Evolutionary conservation across 2,113 vertebrate species (phyloP).

Genomic region (Alligator mississippiensis): DNA sequence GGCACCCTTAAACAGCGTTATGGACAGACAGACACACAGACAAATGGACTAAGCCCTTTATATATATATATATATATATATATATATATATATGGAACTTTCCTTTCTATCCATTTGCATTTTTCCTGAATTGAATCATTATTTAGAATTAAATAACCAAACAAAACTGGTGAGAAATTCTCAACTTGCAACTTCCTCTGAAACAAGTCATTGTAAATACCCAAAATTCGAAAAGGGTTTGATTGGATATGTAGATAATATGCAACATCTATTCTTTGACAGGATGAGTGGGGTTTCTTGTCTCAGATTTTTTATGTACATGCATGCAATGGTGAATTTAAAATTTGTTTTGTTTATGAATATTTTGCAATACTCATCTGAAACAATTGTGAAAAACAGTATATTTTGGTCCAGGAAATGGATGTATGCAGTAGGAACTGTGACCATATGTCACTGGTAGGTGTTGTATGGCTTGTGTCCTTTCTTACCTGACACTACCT

Average conservation of each 20-base stretch:
- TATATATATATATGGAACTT: too few species aligned
- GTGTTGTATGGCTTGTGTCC: too few species aligned
- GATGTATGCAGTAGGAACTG: too few species aligned
- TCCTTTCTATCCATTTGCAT: too few species aligned
- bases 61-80: too few species aligned
- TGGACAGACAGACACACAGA: too few species aligned
- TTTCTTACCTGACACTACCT: too few species aligned
- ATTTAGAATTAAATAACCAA: neutral
- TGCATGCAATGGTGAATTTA: neutral
- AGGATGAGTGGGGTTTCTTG: accelerated
- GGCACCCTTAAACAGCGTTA: too few species aligned
- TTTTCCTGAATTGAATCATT: neutral
- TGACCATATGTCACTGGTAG: too few species aligned
- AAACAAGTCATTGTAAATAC: neutral
- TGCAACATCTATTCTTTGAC: accelerated
- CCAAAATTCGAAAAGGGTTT: neutral
- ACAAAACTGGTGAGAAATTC: neutral
- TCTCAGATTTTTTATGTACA: neutral
- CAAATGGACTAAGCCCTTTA: too few species aligned
- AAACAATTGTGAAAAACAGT: neutral
- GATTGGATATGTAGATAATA: neutral
- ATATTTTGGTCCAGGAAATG: too few species aligned
- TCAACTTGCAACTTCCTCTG: neutral
- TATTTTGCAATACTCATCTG: neutral
- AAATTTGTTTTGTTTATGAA: accelerated